A percentile compares a stretch with the other conserved stretches of the same genome.
These are phyloP conservation scores for Tamandua tetradactyla DNA, from an alignment of 2,797 vertebrate species.

Conservation along the genomic window DNA sequence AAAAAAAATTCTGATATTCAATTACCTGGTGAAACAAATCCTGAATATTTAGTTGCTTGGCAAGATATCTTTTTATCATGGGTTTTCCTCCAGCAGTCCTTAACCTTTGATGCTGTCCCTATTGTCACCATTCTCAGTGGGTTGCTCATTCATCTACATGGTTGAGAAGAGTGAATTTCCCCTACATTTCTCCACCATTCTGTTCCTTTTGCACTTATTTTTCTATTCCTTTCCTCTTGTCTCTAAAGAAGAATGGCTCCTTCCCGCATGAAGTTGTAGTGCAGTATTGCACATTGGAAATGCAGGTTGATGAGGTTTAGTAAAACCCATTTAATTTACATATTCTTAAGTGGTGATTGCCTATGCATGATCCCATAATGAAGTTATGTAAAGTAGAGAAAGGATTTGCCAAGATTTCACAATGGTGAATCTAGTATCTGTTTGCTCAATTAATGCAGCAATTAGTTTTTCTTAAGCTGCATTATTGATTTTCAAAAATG, in stretches of 20 bases:
- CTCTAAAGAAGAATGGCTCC: neutral
- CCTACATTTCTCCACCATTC: neutral
- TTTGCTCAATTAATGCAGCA: neutral
- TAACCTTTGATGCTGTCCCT: neutral
- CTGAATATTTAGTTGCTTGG: neutral
- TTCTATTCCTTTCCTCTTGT: neutral
- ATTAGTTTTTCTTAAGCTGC: neutral
- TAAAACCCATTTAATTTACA: too few relatives aligned
- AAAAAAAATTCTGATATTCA: neutral
- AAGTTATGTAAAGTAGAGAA: too few relatives aligned
- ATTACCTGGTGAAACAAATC: too few relatives aligned
- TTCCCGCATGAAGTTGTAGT: neutral
- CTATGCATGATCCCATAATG: too few relatives aligned
- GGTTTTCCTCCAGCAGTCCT: neutral
- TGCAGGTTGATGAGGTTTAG: neutral
- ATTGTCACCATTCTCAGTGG: neutral
- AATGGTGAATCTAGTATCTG: neutral
- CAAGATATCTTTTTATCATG: rapidly evolving
- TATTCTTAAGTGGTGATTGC: too few relatives aligned
- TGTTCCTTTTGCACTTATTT: neutral
- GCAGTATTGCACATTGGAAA: too few relatives aligned
- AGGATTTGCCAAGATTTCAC: too few relatives aligned
- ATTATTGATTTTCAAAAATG: neutral
- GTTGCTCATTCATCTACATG: neutral
- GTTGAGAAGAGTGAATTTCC: neutral